Evolutionary conservation across 2,113 vertebrate genomes (phyloP).

Genomic region (Dicerorhinus sumatrensis): DNA sequence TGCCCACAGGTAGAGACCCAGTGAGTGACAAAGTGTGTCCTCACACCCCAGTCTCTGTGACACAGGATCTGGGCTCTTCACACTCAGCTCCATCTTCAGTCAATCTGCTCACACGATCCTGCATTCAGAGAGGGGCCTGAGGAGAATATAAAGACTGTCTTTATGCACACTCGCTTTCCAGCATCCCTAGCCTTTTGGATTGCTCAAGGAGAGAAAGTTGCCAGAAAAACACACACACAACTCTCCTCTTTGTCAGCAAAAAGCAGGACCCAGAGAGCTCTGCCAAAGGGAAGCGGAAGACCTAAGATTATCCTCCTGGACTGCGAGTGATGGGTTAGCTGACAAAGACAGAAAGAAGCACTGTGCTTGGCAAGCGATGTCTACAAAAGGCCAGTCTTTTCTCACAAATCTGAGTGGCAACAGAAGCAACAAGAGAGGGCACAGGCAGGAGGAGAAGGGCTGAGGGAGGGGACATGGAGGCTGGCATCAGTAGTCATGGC

Average conservation of each 20-base stretch:
- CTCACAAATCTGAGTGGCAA: slow-evolving; percentile 36
- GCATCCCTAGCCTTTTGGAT: slow-evolving; percentile 17
- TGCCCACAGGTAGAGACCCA: not conserved
- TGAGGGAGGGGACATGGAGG: not conserved
- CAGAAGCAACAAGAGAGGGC: slow-evolving; percentile 52
- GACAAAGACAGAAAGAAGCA: slow-evolving; percentile 60
- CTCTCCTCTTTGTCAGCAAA: slow-evolving; percentile 61
- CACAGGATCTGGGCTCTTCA: not conserved
- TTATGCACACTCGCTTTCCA: slow-evolving; percentile 33
- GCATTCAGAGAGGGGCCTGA: not conserved
- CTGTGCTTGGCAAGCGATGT: slow-evolving; percentile 49
- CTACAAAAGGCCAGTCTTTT: slow-evolving; percentile 64
- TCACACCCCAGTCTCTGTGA: not conserved
- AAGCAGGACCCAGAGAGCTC: slow-evolving; percentile 16
- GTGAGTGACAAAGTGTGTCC: not conserved
- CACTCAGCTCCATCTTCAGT: not conserved
- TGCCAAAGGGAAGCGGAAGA: slow-evolving; percentile 67
- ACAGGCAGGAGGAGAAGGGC: slow-evolving; percentile 2
- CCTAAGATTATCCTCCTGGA: not conserved
- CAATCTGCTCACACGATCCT: not conserved
- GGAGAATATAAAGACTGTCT: slow-evolving; percentile 7
- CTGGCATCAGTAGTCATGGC: not conserved
- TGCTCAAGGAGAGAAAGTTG: slow-evolving; percentile 55
- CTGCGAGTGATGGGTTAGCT: slow-evolving; percentile 26
- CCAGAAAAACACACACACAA: slow-evolving; percentile 59